phyloP scores from a whole-genome alignment of 2,797 vertebrate genomes.

The Cygnus olor region DNA sequence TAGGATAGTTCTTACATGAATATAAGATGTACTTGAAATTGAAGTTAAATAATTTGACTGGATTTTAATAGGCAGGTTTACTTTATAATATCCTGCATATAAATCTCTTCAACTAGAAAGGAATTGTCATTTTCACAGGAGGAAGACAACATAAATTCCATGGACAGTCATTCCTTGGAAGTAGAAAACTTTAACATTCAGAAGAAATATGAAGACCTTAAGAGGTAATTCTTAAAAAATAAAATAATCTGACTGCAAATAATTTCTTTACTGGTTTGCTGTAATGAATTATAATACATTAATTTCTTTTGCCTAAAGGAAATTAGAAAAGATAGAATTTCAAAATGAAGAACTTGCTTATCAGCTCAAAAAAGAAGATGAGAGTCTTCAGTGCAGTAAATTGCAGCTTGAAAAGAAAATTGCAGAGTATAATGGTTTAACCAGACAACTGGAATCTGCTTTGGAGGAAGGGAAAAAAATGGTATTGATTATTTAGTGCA shows the following conservation, averaged over 20 bases:
- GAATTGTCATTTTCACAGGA: slow-evolving; percentile 69
- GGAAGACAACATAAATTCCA: slow-evolving; percentile 62
- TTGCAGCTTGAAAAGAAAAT: slow-evolving; percentile 84
- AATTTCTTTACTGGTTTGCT: neutral
- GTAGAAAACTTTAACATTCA: slow-evolving; percentile 81
- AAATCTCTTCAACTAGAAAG: neutral
- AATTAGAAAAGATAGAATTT: slow-evolving; percentile 80
- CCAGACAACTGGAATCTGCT: slow-evolving; percentile 84
- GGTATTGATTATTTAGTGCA: slow-evolving; percentile 71
- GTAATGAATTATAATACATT: neutral
- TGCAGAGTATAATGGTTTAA: slow-evolving; percentile 79
- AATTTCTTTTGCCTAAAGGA: slow-evolving; percentile 74
- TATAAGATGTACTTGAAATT: neutral
- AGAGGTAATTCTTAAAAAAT: slow-evolving; percentile 76
- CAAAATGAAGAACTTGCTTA: slow-evolving; percentile 85
- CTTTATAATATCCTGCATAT: neutral
- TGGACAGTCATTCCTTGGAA: slow-evolving; percentile 76
- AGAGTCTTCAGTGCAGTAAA: slow-evolving; percentile 78
- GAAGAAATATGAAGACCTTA: slow-evolving; percentile 79
- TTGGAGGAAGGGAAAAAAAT: slow-evolving; percentile 84
- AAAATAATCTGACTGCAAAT: slow-evolving; percentile 4
- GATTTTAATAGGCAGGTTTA: neutral
- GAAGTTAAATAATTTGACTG: neutral
- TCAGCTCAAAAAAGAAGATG: slow-evolving; percentile 83
- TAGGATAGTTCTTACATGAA: neutral